These are phyloP conservation scores for Heterodera filipjevi DNA, from an alignment of 2,888 invertebrate species.

Conservation along the genomic window DNA sequence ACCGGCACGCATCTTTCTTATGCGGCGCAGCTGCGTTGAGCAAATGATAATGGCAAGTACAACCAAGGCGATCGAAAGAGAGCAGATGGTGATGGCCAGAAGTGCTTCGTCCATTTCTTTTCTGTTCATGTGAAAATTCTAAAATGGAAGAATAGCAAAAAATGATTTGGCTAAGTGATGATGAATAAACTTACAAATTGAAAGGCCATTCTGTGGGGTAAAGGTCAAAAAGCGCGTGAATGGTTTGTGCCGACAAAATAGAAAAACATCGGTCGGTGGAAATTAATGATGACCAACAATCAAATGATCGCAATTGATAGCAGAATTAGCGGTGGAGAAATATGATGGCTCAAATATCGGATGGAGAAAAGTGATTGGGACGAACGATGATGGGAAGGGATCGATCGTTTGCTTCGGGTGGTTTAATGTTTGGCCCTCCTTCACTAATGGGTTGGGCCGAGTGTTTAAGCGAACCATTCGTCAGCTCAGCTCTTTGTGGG, in stretches of 20 bases:
- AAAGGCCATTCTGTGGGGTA: not conserved
- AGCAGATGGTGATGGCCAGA: conserved; percentile 16
- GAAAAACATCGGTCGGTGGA: not conserved
- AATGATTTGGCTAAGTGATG: no score
- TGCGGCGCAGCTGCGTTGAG: conserved; percentile 10
- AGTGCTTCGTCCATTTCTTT: conserved; percentile 27
- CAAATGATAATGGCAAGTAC: conserved; percentile 19
- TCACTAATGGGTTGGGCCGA: not conserved
- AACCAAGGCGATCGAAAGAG: conserved; percentile 5
- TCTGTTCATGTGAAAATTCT: not conserved
- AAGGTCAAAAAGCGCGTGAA: not conserved
- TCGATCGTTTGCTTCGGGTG: not conserved
- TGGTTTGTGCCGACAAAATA: not conserved
- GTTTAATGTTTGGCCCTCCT: not conserved
- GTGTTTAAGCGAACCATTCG: not conserved
- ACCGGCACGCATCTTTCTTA: not conserved
- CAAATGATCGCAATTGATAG: not conserved
- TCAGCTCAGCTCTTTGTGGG: no score
- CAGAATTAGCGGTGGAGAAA: not conserved
- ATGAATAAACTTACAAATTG: not conserved
- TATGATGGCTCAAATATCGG: not conserved
- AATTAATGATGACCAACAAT: not conserved
- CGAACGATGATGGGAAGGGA: not conserved
- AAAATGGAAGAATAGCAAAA: not conserved
- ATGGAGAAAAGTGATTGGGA: not conserved